These are phyloP conservation scores for Tragulus kanchil DNA, from an alignment of 2,113 vertebrate species.

Conservation along the genomic window DNA sequence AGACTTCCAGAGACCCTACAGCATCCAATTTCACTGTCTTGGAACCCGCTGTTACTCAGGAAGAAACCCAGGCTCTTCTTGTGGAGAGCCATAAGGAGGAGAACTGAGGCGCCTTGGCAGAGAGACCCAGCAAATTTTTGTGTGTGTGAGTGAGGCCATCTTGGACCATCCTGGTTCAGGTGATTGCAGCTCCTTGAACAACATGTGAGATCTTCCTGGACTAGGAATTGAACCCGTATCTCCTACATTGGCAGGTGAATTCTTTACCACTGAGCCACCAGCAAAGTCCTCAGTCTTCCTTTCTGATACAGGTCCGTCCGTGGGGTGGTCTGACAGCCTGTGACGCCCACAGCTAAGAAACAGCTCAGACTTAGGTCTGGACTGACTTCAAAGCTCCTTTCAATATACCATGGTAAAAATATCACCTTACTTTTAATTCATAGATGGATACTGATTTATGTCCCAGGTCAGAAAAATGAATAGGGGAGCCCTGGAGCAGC, in stretches of 20 bases:
- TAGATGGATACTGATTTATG: background rate
- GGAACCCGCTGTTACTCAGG: background rate
- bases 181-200: background rate
- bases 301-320: background rate
- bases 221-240: background rate
- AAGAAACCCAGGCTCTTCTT: background rate
- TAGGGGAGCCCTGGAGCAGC: background rate
- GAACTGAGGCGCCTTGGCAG: background rate
- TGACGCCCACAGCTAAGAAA: background rate
- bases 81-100: background rate
- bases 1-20: background rate
- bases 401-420: background rate
- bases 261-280: background rate
- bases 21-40: background rate
- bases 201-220: background rate
- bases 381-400: conserved; percentile 1
- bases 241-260: background rate
- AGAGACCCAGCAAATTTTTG: background rate
- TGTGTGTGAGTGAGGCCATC: background rate
- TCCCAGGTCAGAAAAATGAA: background rate
- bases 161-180: background rate
- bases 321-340: background rate
- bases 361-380: background rate
- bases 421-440: background rate
- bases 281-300: background rate